Conservation (phyloP, 2,888 invertebrate species). For the Limnephilus rhombicus region DNA sequence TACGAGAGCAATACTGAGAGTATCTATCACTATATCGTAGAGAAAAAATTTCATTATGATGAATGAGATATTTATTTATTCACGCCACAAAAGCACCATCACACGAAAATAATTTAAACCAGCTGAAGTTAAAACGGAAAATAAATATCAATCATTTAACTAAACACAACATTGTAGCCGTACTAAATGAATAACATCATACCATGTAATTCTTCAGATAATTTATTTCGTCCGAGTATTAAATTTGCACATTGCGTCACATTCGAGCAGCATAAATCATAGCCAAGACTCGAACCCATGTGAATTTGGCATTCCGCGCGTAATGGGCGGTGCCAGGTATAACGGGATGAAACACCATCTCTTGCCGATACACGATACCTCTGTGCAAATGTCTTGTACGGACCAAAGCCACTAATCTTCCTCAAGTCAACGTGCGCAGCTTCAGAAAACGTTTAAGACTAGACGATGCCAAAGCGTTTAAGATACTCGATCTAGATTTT, state of each 20-base stretch:
- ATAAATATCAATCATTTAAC: not conserved
- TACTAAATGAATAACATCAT: not conserved
- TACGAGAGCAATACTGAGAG: too few species aligned
- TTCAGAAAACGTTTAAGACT: slow-evolving; percentile 18
- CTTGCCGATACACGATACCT: slow-evolving; percentile 21
- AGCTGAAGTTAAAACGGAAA: not conserved
- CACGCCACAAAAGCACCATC: not conserved
- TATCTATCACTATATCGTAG: not conserved
- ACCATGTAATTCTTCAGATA: not conserved
- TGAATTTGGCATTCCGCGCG: slow-evolving; percentile 19
- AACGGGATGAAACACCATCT: slow-evolving; percentile 31
- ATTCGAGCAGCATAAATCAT: slow-evolving; percentile 4
- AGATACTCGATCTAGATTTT: not conserved
- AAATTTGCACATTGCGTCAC: not conserved
- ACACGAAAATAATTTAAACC: not conserved
- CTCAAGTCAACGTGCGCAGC: not conserved
- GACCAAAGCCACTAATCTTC: slow-evolving; percentile 14
- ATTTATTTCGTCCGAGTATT: not conserved
- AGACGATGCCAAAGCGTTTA: slow-evolving; percentile 2
- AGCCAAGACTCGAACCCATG: slow-evolving; percentile 19
- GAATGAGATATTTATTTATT: not conserved
- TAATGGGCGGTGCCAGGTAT: slow-evolving; percentile 36
- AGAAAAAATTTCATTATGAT: not conserved
- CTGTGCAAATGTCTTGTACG: not conserved
- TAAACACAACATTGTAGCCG: not conserved